Conservation (phyloP, 2,797 vertebrate genomes). For the Phrynocephalus forsythii region DNA sequence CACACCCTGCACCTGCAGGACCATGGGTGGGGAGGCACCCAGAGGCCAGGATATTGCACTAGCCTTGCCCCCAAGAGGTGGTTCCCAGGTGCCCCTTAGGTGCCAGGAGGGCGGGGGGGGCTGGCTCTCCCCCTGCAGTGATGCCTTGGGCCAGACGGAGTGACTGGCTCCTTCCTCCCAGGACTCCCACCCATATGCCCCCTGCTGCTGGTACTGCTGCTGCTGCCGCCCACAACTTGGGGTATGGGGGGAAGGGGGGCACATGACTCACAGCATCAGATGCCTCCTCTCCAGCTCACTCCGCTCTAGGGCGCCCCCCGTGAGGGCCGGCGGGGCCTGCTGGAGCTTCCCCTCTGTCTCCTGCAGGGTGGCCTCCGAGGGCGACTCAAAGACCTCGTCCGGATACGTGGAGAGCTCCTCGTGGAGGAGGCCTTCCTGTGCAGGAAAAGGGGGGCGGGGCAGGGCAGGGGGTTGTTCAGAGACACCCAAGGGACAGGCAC, state of each 20-base stretch:
- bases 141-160: background rate
- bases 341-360: slow-evolving; percentile 80
- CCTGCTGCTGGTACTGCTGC: background rate
- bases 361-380: slow-evolving; percentile 89
- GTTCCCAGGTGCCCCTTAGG: too few species aligned
- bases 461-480: slow-evolving; percentile 13
- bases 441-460: slow-evolving; percentile 55
- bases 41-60: too few species aligned
- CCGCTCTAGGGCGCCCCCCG: slow-evolving; percentile 91
- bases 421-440: slow-evolving; percentile 91
- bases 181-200: too few species aligned
- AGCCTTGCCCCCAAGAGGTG: too few species aligned
- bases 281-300: slow-evolving; percentile 93
- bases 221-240: background rate
- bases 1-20: too few species aligned
- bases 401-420: slow-evolving; percentile 94
- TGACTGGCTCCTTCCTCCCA: too few species aligned
- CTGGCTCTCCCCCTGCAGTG: background rate
- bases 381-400: slow-evolving; percentile 95
- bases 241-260: too few species aligned
- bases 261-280: slow-evolving; percentile 89
- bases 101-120: background rate
- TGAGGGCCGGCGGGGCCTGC: slow-evolving; percentile 85
- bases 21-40: too few species aligned
- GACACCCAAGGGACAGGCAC: background rate